Percentiles rank a stretch among this genome's conserved stretches.
Evolutionary conservation across 1,140 invertebrate species (phyloP).

Genomic region (Stegodyphus dumicola): DNA sequence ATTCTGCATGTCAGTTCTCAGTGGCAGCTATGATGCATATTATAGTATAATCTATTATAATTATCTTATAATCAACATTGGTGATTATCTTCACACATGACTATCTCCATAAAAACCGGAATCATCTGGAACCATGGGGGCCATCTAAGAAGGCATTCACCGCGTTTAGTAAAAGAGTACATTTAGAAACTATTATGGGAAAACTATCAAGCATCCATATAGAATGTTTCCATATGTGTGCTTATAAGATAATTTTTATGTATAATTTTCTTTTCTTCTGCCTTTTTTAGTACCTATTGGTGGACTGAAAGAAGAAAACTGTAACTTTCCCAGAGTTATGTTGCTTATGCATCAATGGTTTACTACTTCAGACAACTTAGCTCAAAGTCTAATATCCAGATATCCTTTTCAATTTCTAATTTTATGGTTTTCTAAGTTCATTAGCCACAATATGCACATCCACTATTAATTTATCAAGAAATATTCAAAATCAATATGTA

Average conservation of each 20-base stretch:
- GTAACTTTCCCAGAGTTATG: constrained; percentile 68
- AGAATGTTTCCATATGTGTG: background rate
- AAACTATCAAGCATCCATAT: background rate
- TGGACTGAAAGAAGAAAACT: constrained; percentile 62
- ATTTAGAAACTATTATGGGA: too few species aligned
- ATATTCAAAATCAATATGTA: too few species aligned
- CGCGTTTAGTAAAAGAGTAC: too few species aligned
- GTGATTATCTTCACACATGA: too few species aligned
- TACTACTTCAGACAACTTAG: constrained; percentile 68
- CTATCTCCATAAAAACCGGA: too few species aligned
- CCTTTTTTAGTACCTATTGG: constrained; percentile 45
- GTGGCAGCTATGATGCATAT: too few species aligned
- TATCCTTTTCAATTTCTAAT: constrained; percentile 51
- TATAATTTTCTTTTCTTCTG: background rate
- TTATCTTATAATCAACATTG: too few species aligned
- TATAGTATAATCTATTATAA: too few species aligned
- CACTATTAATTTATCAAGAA: too few species aligned
- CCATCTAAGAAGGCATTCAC: too few species aligned
- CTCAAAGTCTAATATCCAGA: constrained; percentile 66
- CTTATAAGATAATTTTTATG: background rate
- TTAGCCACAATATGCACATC: background rate
- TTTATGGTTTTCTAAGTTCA: background rate
- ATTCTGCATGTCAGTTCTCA: too few species aligned
- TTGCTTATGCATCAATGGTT: constrained; percentile 71
- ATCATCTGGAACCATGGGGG: too few species aligned